Evolutionary conservation across 2,797 vertebrate species (phyloP), one percentile per base, ranked within the genome.

Genomic region (Lepilemur septentrionalis): DNA sequence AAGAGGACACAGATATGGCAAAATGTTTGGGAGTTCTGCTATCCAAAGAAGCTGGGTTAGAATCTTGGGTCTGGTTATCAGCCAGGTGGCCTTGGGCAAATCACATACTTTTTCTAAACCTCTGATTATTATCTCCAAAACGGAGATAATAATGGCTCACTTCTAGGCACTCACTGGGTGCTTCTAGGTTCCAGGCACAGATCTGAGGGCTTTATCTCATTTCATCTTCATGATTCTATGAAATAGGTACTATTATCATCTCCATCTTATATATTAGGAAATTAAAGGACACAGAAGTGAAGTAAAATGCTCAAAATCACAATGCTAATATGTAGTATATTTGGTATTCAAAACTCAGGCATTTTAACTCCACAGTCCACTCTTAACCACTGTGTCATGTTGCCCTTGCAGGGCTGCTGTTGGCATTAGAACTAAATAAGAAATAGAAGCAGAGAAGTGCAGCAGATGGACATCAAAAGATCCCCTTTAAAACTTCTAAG

Each of bases 281-380:
- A 85, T 63, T 73, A 83, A 83, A 79, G 48, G 25, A 41, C 5
- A 52, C 4, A 50, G 13, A 89, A 91, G 2, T 85, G 8, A 80
- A 89, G 30, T 55, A 93, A 91, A 75, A 84, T 76, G 15, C 41
- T 76, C 17, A 88, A 89, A 86, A 76, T 95, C 75, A 85, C 79
- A 91, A 84, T 75, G 14, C 4, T 76, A 81, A 3, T 41, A 35
- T 38, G 10, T 89, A 35, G 61, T 76, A 20, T 85, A 59, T 72
- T 14, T 41, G 7, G 1, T 67, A 88, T 85, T 96, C 46, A 93
- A 79, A 79, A 88, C 72, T 80, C 20, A 55, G n/a, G 12, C 38
- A 85, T 20, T 52, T 87, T 70, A 69, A 84, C 30, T 50, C 61
- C 13, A 69, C 25, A 46, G 12, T 43, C 69, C 11, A 32, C 32